Percentiles rank a stretch among this genome's conserved stretches.
These are phyloP conservation scores for Prunella fulvescens DNA, from an alignment of 2,113 vertebrate genomes.

Conservation along the genomic window DNA sequence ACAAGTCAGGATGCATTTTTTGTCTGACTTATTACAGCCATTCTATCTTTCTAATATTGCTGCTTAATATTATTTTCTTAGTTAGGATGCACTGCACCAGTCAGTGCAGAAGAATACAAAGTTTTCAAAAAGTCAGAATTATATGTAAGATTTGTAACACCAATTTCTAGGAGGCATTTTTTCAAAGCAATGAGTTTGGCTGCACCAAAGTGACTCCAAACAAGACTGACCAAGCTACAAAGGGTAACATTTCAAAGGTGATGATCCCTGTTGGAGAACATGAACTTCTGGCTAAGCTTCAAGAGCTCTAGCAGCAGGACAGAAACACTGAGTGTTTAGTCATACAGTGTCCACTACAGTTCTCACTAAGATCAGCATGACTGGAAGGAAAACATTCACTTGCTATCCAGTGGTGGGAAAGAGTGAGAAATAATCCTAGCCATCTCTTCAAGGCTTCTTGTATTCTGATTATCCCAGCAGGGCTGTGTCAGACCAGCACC, in stretches of 20 bases:
- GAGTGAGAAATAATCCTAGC: background rate
- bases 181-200: background rate
- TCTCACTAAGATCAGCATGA: background rate
- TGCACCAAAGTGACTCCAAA: background rate
- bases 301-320: background rate
- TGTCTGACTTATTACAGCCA: background rate
- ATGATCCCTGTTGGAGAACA: background rate
- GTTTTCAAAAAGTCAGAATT: background rate
- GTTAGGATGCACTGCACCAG: background rate
- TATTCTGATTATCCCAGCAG: background rate
- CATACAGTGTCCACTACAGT: background rate
- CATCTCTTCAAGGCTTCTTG: background rate
- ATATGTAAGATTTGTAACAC: background rate
- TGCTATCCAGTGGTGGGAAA: background rate
- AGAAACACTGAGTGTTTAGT: background rate
- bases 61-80: background rate
- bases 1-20: background rate
- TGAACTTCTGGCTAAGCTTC: background rate
- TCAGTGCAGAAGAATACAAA: background rate
- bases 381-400: background rate
- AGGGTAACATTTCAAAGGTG: background rate
- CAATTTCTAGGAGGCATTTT: background rate
- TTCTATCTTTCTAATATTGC: background rate
- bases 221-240: background rate
- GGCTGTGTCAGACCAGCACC: background rate